These are phyloP conservation scores for Apodemus sylvaticus DNA, from an alignment of 2,113 vertebrate species.

Conservation along the genomic window DNA sequence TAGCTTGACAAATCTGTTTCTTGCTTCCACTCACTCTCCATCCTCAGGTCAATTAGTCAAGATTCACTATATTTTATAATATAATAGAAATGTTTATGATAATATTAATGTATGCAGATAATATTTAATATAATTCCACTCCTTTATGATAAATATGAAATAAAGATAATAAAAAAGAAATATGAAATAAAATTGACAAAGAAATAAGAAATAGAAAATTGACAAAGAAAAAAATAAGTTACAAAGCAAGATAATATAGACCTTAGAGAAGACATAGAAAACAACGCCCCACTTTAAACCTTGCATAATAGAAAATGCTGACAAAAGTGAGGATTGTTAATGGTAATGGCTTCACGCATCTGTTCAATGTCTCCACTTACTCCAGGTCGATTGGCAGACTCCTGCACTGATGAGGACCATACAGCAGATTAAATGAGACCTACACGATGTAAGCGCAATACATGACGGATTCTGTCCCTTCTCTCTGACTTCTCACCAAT, in stretches of 20 bases:
- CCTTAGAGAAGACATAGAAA: not conserved
- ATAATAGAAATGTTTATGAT: too few relatives aligned
- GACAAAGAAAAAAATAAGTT: too few relatives aligned
- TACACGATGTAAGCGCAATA: slow-evolving; percentile 35
- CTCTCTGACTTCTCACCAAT: slow-evolving; percentile 47
- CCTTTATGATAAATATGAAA: too few relatives aligned
- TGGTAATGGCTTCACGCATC: slow-evolving; percentile 63
- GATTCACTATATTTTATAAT: too few relatives aligned
- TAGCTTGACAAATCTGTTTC: too few relatives aligned
- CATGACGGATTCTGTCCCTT: not conserved
- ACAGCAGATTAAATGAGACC: not conserved
- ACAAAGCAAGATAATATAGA: not conserved
- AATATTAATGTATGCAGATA: too few relatives aligned
- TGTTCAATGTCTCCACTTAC: slow-evolving; percentile 54
- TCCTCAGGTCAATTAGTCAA: too few relatives aligned
- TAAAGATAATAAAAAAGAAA: too few relatives aligned
- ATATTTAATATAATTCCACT: too few relatives aligned
- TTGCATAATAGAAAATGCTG: slow-evolving; percentile 42
- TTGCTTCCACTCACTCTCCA: too few relatives aligned
- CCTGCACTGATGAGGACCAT: not conserved
- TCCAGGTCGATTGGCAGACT: slow-evolving; percentile 39
- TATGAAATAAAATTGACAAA: too few relatives aligned
- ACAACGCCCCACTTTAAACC: slow-evolving; percentile 39
- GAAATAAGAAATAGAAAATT: too few relatives aligned
- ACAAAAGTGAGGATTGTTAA: slow-evolving; percentile 54